Conservation (phyloP, 1,140 invertebrate species). For the Pantala flavescens region DNA sequence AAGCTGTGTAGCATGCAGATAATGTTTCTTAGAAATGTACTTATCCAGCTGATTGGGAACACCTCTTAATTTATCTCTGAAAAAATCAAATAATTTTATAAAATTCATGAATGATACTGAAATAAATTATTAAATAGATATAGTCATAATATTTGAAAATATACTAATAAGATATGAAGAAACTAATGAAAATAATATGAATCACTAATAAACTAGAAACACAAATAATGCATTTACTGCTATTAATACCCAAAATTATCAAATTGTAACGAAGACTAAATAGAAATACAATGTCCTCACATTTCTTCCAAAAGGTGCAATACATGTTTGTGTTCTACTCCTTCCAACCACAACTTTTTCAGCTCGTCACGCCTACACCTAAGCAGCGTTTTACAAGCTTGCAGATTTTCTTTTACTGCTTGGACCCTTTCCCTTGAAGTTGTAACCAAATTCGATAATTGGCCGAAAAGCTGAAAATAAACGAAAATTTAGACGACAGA, state of each 20-base stretch:
- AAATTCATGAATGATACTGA: too few relatives aligned
- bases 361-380: constrained; percentile 88
- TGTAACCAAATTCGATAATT: constrained; percentile 63
- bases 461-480: constrained; percentile 58
- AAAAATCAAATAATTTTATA: constrained; percentile 26
- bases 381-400: constrained; percentile 79
- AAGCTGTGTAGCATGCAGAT: constrained; percentile 74
- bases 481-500: neutral
- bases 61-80: constrained; percentile 64
- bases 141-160: too few relatives aligned
- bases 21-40: constrained; percentile 62
- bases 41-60: constrained; percentile 64
- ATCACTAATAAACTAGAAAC: too few relatives aligned
- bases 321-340: constrained; percentile 84
- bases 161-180: too few relatives aligned
- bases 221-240: too few relatives aligned
- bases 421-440: constrained; percentile 71
- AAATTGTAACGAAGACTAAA: too few relatives aligned
- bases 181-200: too few relatives aligned
- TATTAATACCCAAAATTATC: too few relatives aligned
- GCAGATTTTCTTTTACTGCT: constrained; percentile 78
- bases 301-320: constrained; percentile 79
- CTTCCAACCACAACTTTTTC: constrained; percentile 83
- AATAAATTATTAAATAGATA: too few relatives aligned
- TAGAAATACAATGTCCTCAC: constrained; percentile 39